Base-by-base conservation (phyloP, 2,888 invertebrate genomes). In the Parascotia fuliginaria region DNA sequence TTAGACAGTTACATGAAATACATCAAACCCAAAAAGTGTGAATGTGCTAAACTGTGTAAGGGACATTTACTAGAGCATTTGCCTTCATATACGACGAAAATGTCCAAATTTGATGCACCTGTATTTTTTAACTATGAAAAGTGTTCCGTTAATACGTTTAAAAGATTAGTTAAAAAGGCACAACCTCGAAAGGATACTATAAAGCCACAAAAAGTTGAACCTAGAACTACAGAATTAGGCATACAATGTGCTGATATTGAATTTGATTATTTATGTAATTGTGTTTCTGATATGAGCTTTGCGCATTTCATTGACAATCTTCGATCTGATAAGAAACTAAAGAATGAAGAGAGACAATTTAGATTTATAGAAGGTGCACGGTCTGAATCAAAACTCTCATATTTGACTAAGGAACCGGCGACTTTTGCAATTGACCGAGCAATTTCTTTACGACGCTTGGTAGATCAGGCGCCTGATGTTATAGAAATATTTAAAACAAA, bases 71-170 rank as follows among this genome's bases (percentile, higher is more conserved):
- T 66, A 19, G 85, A 86, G 43, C 81, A 88, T 61, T 57, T 90
- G 22, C 91, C 91, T 0, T 61, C 80, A 3, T 91, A 90, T 47
- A 90, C 90, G 90, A 75, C 67, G 49, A 81, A 72, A 9, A 76
- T 66, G 74, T 89, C 89, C 0, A 48, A 28, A 11, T 90, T 65
- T 53, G 79, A 79, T 1, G 46, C 68, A 6, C 72, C 79, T 5
- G 76, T 79, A 12, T 62, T 89, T 42, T 83, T 81, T 0, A 68
- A 85, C 52, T 91, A 91, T 61, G 79, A 86, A 61, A 62, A 61
- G 1, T 87, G 87, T 61, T 65, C 81, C 3, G 2, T 83, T 0
- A 47, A 54, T 9, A 71, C 67, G 31, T 58, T 90, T 14, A 83
- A 79, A 52, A 63, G 55, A 9, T 53, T 89, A 36, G 84, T 89